Conservation (phyloP, 2,888 invertebrate genomes). For the Siphonodentalium dalli region DNA sequence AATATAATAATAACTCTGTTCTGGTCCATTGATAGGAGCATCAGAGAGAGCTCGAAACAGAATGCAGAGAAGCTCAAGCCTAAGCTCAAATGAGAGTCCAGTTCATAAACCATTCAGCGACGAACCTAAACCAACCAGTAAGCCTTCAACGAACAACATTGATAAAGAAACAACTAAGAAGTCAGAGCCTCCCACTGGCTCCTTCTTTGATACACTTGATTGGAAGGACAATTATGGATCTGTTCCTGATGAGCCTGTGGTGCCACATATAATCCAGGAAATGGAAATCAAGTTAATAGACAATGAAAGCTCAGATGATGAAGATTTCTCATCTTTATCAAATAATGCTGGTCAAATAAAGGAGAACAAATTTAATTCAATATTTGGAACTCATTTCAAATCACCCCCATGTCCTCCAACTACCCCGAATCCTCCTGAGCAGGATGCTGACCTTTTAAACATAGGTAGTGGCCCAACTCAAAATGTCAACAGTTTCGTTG, state of each 20-base stretch:
- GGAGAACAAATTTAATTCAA: no score
- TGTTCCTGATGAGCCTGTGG: not conserved
- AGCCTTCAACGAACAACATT: not conserved
- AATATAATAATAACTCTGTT: no score
- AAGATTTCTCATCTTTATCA: no score
- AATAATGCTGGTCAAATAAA: no score
- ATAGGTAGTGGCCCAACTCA: conserved; percentile 36
- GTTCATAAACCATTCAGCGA: conserved; percentile 27
- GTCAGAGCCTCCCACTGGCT: conserved; percentile 19
- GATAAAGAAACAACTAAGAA: conserved; percentile 17
- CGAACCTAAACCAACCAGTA: not conserved
- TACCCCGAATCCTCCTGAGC: conserved; percentile 21
- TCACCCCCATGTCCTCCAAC: no score
- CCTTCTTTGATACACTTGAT: conserved; percentile 36
- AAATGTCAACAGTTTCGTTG: not conserved
- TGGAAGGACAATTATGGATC: conserved; percentile 21
- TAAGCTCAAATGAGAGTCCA: conserved; percentile 43
- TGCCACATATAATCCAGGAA: conserved; percentile 5
- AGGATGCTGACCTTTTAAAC: conserved; percentile 40
- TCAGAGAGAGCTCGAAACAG: conserved; percentile 48
- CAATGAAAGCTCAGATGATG: no score
- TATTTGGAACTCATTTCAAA: no score
- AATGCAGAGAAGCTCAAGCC: conserved; percentile 43
- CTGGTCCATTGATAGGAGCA: conserved; percentile 36
- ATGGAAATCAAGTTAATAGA: not conserved